Percentiles rank a stretch among this genome's conserved stretches.
Conservation (phyloP, 2,888 invertebrate genomes). For the Macrophya alboannulata region DNA sequence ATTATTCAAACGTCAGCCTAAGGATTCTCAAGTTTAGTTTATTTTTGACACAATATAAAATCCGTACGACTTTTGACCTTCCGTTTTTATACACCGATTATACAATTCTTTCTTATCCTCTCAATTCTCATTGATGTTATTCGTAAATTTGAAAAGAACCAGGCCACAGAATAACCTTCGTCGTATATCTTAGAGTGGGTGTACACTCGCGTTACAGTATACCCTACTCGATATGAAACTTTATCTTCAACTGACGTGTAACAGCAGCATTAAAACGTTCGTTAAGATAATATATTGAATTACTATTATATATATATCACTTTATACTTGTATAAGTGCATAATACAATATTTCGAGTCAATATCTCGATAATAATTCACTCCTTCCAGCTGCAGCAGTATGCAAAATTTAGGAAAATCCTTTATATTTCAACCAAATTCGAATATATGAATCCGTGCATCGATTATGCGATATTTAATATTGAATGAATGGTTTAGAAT, state of each 20-base stretch:
- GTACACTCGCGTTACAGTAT: not conserved
- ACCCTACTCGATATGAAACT: conserved; percentile 41
- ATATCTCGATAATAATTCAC: too few relatives aligned
- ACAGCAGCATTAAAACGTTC: conserved; percentile 31
- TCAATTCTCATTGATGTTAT: not conserved
- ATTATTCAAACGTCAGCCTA: too few relatives aligned
- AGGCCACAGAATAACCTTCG: conserved; percentile 33
- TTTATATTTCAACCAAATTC: not conserved
- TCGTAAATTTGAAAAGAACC: conserved; percentile 22
- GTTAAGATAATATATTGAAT: conserved; percentile 16
- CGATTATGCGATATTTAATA: not conserved
- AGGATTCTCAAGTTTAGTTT: too few relatives aligned
- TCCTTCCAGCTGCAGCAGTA: too few relatives aligned
- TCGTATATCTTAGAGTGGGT: conserved; percentile 18
- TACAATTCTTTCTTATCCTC: not conserved
- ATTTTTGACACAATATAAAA: not conserved
- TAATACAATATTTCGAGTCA: too few relatives aligned
- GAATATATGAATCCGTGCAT: not conserved
- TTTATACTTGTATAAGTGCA: too few relatives aligned
- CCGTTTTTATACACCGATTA: not conserved
- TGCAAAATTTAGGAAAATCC: not conserved
- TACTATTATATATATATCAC: not conserved
- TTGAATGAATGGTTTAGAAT: not conserved
- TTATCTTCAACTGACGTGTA: conserved; percentile 43
- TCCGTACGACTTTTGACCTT: not conserved